phyloP scores from a whole-genome alignment of 2,888 invertebrate genomes.

The Eupelmus urozonus region DNA sequence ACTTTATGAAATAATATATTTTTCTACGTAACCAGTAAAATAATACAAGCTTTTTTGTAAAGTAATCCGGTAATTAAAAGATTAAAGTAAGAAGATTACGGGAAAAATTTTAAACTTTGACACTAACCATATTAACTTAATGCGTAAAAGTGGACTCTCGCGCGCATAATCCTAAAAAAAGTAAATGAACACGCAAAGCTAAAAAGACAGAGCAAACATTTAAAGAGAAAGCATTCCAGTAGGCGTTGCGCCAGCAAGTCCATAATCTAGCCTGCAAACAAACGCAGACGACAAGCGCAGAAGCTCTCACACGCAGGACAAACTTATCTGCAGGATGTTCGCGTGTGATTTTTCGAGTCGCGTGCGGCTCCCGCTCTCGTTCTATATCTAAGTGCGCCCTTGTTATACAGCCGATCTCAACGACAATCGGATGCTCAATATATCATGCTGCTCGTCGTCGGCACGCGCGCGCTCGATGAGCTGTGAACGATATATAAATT shows the following conservation, averaged over 20 bases:
- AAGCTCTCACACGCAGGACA: neutral
- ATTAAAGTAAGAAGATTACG: too few species aligned
- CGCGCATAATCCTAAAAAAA: too few species aligned
- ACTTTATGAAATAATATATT: too few species aligned
- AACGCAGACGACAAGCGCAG: neutral
- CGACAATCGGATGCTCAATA: conserved; percentile 38
- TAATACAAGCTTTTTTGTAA: too few species aligned
- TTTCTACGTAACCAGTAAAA: too few species aligned
- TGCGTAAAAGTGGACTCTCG: too few species aligned
- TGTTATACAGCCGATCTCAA: neutral
- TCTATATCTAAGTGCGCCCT: neutral
- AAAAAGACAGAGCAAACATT: neutral
- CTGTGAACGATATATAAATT: conserved; percentile 50
- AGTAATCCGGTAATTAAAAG: too few species aligned
- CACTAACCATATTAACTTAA: too few species aligned
- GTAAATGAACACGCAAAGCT: neutral
- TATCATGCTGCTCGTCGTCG: conserved; percentile 35
- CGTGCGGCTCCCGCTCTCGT: neutral
- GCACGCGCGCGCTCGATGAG: conserved; percentile 49
- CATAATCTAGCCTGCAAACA: neutral
- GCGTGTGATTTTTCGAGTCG: conserved; percentile 35
- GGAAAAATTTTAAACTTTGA: too few species aligned
- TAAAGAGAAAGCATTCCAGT: neutral
- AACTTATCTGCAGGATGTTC: conserved; percentile 1
- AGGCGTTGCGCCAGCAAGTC: neutral